Evolutionary conservation across 2,797 vertebrate genomes (phyloP), one percentile per base, ranked within the genome.

Genomic region (Centroberyx gerrardi): DNA sequence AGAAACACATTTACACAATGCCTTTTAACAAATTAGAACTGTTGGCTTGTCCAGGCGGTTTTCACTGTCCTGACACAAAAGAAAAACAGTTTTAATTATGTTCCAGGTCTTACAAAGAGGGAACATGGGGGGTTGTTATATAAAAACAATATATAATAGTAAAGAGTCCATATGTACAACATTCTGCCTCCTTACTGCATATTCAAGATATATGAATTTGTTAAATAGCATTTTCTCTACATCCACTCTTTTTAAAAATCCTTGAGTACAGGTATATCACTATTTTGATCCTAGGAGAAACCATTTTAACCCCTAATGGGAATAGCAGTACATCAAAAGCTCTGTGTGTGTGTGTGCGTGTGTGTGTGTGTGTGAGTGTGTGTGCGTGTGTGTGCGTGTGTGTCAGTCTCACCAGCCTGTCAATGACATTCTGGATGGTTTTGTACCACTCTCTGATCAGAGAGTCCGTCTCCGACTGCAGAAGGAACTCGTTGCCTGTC

Each of bases 401-500:
- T 52, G 27, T 44, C 18, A 58, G 61, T 53, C 96, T 96, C 69
- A 98, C 97, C 96, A 99, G 95, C 27, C 93, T 93, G 28, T 94
- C 91, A 76, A 97, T 97, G 87, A 97, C 95, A 0, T 69, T 94
- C 81, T 94, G 92, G 82, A 99, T 96, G 78, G 97, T 97, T 67
- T 66, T 86, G 82, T 96, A 96, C 97, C 97, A 99, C 71, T 96
- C 96, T 75, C 80, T 94, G 81, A 97, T 95, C 74, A 97, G 89
- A 1, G 92, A 86, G 68, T 97, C 96, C 0, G 95, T 95, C 76
- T 98, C 97, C 0, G 96, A 97, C 85, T 99, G 97, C 85, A 99
- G 92, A 90, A 99, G 94, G 89, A 97, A 98, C 80, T 98, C 97
- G 1, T 98, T 98, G 13, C 97, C 97, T 0, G 97, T 97, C 80